Percentiles rank a stretch among this genome's conserved stretches.
These are phyloP conservation scores for Entelurus aequoreus DNA, from an alignment of 2,113 vertebrate species.

Conservation along the genomic window DNA sequence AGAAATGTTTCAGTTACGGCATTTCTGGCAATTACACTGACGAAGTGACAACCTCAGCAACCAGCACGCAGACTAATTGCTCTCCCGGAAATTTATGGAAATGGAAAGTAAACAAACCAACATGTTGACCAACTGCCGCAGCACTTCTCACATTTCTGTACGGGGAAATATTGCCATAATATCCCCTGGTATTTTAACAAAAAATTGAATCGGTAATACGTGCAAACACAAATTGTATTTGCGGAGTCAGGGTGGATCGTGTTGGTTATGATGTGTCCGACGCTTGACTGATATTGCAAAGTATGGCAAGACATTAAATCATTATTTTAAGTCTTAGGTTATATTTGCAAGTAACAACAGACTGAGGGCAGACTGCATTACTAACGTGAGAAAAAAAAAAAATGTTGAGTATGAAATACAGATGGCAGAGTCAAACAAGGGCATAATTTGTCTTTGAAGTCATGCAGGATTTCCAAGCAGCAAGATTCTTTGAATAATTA, in stretches of 20 bases:
- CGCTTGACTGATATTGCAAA: neutral
- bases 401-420: conserved; percentile 12
- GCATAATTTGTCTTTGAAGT: conserved; percentile 26
- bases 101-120: conserved; percentile 51
- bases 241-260: neutral
- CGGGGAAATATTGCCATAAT: conserved; percentile 37
- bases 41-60: conserved; percentile 51
- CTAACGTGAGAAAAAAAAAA: conserved; percentile 23
- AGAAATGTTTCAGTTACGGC: conserved; percentile 68
- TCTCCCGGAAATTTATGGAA: conserved; percentile 61
- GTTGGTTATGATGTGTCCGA: neutral
- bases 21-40: conserved; percentile 65
- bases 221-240: conserved; percentile 18
- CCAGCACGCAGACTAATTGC: conserved; percentile 51
- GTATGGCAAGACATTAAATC: neutral
- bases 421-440: conserved; percentile 6
- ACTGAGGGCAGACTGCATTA: conserved; percentile 9
- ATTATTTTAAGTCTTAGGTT: conserved; percentile 7
- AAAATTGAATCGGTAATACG: conserved; percentile 33
- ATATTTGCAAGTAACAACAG: conserved; percentile 2
- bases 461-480: conserved; percentile 6
- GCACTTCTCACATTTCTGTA: conserved; percentile 20
- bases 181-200: conserved; percentile 39
- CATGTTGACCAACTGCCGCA: conserved; percentile 46
- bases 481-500: conserved; percentile 34